Percentiles rank a stretch among this genome's conserved stretches.
Conservation (phyloP, 1,140 invertebrate species). For the Xylocopa sonorina region DNA sequence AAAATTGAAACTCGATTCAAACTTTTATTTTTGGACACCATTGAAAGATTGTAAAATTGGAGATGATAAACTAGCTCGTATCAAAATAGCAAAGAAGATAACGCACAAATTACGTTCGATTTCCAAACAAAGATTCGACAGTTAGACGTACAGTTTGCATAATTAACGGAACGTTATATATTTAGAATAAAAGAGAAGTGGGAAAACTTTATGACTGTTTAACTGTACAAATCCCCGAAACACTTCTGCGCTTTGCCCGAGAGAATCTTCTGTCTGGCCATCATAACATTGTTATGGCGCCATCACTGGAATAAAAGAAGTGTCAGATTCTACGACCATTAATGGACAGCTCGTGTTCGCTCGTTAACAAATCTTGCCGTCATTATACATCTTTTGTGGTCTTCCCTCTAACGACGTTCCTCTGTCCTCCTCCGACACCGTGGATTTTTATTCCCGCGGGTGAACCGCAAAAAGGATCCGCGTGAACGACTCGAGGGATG, state of each 20-base stretch:
- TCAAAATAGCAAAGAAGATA: too few relatives aligned
- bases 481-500: slow-evolving; percentile 46
- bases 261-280: slow-evolving; percentile 1
- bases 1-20: too few relatives aligned
- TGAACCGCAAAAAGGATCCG: slow-evolving; percentile 25
- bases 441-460: slow-evolving; percentile 43
- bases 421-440: slow-evolving; percentile 29
- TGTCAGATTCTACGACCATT: slow-evolving; percentile 56
- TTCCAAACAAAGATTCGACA: neutral
- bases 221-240: neutral
- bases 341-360: slow-evolving; percentile 66
- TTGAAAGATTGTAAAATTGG: too few relatives aligned
- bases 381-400: slow-evolving; percentile 40
- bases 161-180: neutral
- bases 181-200: neutral
- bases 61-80: too few relatives aligned
- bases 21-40: too few relatives aligned
- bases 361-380: slow-evolving; percentile 62
- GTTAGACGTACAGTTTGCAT: neutral
- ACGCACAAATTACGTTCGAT: too few relatives aligned
- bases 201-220: neutral
- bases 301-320: slow-evolving; percentile 54
- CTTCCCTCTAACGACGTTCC: slow-evolving; percentile 21
- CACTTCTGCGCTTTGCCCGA: neutral
- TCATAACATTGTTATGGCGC: slow-evolving; percentile 45